Evolutionary conservation across 2,113 vertebrate species (phyloP).

Genomic region (Nothocercus nigrocapillus): DNA sequence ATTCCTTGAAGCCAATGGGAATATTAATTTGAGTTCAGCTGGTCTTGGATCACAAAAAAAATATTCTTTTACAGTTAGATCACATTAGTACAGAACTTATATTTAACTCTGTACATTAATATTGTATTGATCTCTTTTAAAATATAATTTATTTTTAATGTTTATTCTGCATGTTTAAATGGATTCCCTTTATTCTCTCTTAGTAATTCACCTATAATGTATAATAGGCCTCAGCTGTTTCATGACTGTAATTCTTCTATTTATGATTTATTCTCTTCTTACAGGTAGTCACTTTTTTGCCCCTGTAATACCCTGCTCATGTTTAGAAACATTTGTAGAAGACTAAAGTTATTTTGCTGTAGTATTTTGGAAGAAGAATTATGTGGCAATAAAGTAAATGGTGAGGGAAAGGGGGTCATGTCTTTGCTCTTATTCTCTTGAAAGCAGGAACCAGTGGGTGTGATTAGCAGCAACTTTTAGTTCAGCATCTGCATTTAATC

Average conservation of each 20-base stretch:
- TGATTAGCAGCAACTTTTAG: slow-evolving; percentile 67
- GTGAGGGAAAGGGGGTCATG: neutral
- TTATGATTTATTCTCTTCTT: slow-evolving; percentile 47
- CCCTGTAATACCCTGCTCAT: slow-evolving; percentile 25
- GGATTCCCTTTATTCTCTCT: neutral
- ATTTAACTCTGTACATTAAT: neutral
- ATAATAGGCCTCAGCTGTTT: neutral
- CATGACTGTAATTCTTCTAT: neutral
- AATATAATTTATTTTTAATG: neutral
- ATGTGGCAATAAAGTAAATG: neutral
- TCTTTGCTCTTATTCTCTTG: slow-evolving; percentile 40
- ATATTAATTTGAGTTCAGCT: neutral
- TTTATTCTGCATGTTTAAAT: neutral
- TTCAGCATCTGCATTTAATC: slow-evolving; percentile 76
- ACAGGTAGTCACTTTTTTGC: neutral
- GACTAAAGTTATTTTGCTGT: slow-evolving; percentile 24
- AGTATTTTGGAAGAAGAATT: slow-evolving; percentile 18
- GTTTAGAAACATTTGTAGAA: slow-evolving; percentile 55
- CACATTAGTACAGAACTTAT: neutral
- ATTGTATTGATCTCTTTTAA: neutral
- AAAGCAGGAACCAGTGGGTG: slow-evolving; percentile 31
- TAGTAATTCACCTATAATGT: neutral
- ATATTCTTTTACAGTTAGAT: neutral
- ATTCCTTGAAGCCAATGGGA: neutral
- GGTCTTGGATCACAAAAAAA: neutral